Evolutionary conservation across 64 coral and sea anemone species (phyloP), one percentile per base, ranked within the genome.

Genomic region (Orbicella faveolata): DNA sequence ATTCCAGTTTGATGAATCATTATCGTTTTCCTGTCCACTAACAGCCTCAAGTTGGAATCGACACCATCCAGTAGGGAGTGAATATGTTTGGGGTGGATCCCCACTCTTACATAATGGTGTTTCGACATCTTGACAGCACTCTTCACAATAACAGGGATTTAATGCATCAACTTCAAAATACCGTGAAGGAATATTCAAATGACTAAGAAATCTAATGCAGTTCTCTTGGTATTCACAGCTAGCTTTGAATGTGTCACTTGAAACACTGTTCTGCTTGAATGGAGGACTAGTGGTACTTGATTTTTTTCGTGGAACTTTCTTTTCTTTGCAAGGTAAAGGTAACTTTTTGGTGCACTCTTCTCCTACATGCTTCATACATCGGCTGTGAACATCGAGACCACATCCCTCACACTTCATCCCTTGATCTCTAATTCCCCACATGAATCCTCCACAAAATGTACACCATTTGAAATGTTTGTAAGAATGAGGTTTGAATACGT

Each of bases 401-500:
- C 97, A 99, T 68, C 83, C 92, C 25, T 79, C 89, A 69, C 97
- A 99, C 68, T 88, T 96, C 92, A 96, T 95, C 0, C 97, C 97
- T 77, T 99, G 97, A 54, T 88, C 91, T 78, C 90, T 99, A 21
- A 99, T 61, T 61, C 97, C 97, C 97, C 97, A 99, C 89, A 99
- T 96, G 51, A 99, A 99, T 21, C 54, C 37, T 9, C 94, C 84
- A 93, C 97, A 99, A 78, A 96, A 90, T 4, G 93, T 89, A 82
- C 97, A 99, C 97, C 97, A 99, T 89, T 99, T 99, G 12, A 94
- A 94, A 86, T 99, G 88, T 70, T 96, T 99, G 79, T 99, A 99
- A 48, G 93, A 79, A 63, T 99, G 89, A 51, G 90, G 75, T 55
- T 93, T 89, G 61, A 99, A 99, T 72, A 63, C 79, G 39, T 99